Evolutionary conservation across 2,113 vertebrate species (phyloP).

Genomic region (Balaeniceps rex): DNA sequence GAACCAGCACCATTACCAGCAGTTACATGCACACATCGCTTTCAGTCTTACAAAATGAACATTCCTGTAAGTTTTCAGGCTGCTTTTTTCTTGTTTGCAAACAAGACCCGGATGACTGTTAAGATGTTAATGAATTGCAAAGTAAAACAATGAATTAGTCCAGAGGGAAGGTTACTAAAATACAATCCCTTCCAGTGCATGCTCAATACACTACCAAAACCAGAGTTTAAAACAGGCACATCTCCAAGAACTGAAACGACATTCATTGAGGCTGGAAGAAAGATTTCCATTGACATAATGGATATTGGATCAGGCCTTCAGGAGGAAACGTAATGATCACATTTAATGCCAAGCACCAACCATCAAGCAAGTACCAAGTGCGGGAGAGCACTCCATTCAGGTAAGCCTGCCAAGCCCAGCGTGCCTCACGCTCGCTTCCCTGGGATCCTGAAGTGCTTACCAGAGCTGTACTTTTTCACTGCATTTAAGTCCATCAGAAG

Average conservation of each 20-base stretch:
- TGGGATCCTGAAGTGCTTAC: constrained; percentile 16
- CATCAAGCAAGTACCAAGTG: neutral
- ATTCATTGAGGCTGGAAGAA: neutral
- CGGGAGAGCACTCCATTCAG: neutral
- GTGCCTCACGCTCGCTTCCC: neutral
- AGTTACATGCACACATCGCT: rapidly evolving
- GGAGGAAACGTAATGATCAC: neutral
- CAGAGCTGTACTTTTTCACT: neutral
- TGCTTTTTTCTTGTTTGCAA: neutral
- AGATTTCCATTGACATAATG: neutral
- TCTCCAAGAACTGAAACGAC: neutral
- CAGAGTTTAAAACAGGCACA: neutral
- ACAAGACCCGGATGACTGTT: neutral
- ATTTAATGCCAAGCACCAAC: neutral
- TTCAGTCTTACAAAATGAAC: neutral
- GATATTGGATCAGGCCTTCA: neutral
- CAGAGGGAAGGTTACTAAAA: neutral
- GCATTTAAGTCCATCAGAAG: neutral
- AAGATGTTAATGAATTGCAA: neutral
- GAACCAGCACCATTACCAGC: neutral
- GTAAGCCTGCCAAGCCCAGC: constrained; percentile 26
- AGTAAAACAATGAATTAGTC: neutral
- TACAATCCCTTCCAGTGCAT: neutral
- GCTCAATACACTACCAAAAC: neutral
- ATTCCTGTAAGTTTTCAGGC: neutral